Evolutionary conservation across 2,797 vertebrate genomes (phyloP).

Genomic region (Poeciliopsis turneri): DNA sequence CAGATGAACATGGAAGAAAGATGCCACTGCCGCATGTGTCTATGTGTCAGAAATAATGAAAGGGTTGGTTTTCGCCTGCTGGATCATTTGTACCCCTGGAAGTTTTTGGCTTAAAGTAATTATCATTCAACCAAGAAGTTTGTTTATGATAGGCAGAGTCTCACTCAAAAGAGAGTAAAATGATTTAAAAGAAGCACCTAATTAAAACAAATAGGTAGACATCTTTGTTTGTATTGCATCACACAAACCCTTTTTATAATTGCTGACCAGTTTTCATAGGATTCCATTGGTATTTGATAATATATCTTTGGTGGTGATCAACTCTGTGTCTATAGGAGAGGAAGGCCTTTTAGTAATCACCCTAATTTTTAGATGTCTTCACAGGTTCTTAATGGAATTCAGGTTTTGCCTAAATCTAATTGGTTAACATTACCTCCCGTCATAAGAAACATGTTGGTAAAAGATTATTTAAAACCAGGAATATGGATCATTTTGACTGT

Average conservation of each 20-base stretch:
- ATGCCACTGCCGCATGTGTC: slow-evolving; percentile 20
- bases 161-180: not conserved
- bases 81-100: not conserved
- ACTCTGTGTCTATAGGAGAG: not conserved
- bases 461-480: not conserved
- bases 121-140: not conserved
- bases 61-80: slow-evolving; percentile 31
- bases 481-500: not conserved
- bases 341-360: not conserved
- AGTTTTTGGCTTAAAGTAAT: slow-evolving; percentile 1
- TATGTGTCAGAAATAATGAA: slow-evolving; percentile 49
- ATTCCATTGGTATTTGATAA: not conserved
- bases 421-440: not conserved
- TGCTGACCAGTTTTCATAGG: not conserved
- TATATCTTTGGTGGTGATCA: not conserved
- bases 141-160: not conserved
- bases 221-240: not conserved
- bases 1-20: slow-evolving; percentile 62
- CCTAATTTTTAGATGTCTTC: not conserved
- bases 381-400: not conserved
- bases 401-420: not conserved
- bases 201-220: not conserved
- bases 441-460: not conserved
- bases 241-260: not conserved
- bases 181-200: not conserved